Base-by-base conservation (phyloP, 2,888 invertebrate genomes). In the Clunio marinus region DNA sequence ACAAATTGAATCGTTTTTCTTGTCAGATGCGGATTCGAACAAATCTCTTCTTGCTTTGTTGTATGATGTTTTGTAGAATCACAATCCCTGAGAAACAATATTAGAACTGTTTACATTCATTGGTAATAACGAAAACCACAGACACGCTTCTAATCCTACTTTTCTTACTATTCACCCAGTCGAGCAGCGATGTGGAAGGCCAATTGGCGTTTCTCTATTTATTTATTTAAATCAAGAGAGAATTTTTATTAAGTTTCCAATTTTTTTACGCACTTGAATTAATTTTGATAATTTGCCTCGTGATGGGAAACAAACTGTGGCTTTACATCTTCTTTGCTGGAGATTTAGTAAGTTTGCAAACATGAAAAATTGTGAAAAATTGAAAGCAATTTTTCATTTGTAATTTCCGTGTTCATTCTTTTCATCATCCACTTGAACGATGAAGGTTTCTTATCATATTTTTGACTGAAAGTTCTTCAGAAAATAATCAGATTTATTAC, bases 201-300 rank as follows among this genome's bases (percentile, higher is more conserved):
- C 51, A 22, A 51, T 51, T 22, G 5, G 57, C 55, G 20, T 32
- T 55, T 66, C 35, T 55, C 55, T 66, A 27, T 66, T 66, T 66
- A 66, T 66, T 66, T 66, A 66, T 66, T 66, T 66, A 51, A 55
- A 32, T 66, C 51, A 46, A 66, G 45, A 13, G 59, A 59, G 46
- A 66, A 66, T 66, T 66, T 66, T 66, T 66, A 66, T 66, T 51
- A 66, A 66, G 51, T 66, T 66, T 63, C n/a, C n/a, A n/a, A n/a
- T n/a, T n/a, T 59, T 32, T 32, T 32, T 32, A 32, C 10, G 10
- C 10, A 4, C 10, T 32, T 32, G 32, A 32, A 32, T 10, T 32
- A 10, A 32, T 7, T 32, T 32, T 32, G 25, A 51, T 51, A 17
- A 51, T 51, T 51, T 51, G 22, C 22, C 51, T 22, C 4, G 17